Percentiles rank a stretch among this genome's conserved stretches.
phyloP scores from a whole-genome alignment of 2,797 vertebrate species.

The Decapterus maruadsi region DNA sequence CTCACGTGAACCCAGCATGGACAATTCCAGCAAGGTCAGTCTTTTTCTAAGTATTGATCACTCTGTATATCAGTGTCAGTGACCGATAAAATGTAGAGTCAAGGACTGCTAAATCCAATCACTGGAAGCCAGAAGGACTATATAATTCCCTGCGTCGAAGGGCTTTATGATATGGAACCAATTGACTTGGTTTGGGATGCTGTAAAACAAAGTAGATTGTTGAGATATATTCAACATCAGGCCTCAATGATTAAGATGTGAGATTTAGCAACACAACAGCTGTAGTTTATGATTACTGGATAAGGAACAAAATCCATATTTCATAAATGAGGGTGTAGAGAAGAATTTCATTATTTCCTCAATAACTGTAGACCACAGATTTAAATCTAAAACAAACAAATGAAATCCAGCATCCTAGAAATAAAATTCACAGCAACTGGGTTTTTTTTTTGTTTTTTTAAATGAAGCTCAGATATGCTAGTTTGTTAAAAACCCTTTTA shows the following conservation, averaged over 20 bases:
- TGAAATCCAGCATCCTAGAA: conserved; percentile 17
- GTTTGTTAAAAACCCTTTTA: conserved; percentile 3
- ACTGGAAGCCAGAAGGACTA: conserved; percentile 66
- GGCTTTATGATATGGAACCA: conserved; percentile 84
- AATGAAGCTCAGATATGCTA: not conserved
- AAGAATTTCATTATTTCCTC: conserved; percentile 44
- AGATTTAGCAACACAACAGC: conserved; percentile 52
- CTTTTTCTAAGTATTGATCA: conserved; percentile 74
- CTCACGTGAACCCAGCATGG: conserved; percentile 40
- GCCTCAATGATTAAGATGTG: conserved; percentile 54
- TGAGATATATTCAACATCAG: conserved; percentile 64
- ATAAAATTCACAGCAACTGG: not conserved
- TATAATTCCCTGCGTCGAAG: conserved; percentile 64
- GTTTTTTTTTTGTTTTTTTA: not conserved
- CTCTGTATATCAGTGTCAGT: conserved; percentile 65
- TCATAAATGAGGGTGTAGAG: conserved; percentile 24
- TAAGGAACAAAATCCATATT: conserved; percentile 48
- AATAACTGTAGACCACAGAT: too few relatives aligned
- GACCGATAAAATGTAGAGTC: conserved; percentile 77
- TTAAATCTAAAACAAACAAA: not conserved
- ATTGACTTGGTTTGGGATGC: conserved; percentile 67
- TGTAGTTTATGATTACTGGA: conserved; percentile 51
- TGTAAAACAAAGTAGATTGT: conserved; percentile 76
- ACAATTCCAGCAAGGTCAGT: conserved; percentile 76
- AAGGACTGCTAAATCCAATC: conserved; percentile 79